A percentile compares a stretch with the other conserved stretches of the same genome.
phyloP scores from a whole-genome alignment of 2,113 vertebrate genomes.

The Oreochromis niloticus region DNA sequence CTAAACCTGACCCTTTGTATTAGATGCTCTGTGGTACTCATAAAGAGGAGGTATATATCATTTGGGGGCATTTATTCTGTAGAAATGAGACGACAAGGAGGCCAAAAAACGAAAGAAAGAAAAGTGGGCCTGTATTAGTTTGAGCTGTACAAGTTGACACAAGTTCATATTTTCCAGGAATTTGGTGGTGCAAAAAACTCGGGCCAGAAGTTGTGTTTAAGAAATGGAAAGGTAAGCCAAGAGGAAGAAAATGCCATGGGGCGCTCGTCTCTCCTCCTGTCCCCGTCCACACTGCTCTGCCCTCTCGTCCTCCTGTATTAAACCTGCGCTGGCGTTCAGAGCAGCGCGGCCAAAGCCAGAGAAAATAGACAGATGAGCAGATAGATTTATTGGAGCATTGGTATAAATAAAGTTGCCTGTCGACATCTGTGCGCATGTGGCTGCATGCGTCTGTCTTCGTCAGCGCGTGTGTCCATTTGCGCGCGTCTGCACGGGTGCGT shows the following conservation, averaged over 20 bases:
- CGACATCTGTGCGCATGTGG: conserved; percentile 57
- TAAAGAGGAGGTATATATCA: conserved; percentile 47
- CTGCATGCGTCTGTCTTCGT: conserved; percentile 47
- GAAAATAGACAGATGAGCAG: conserved; percentile 55
- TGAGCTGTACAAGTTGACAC: conserved; percentile 70
- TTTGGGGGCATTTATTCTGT: conserved; percentile 61
- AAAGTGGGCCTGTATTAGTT: conserved; percentile 56
- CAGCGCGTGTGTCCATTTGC: neutral
- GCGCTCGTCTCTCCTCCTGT: conserved; percentile 3
- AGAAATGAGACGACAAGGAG: conserved; percentile 14
- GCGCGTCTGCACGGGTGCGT: neutral
- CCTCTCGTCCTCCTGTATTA: neutral
- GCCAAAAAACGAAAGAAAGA: neutral
- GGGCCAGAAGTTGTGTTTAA: conserved; percentile 46
- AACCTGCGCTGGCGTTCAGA: conserved; percentile 9
- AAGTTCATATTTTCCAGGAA: conserved; percentile 76
- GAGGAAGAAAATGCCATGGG: conserved; percentile 42
- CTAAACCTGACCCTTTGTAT: neutral
- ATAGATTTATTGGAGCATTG: conserved; percentile 61
- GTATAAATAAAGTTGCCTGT: conserved; percentile 58
- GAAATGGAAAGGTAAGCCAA: conserved; percentile 37
- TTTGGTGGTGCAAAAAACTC: conserved; percentile 27
- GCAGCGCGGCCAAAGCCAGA: conserved; percentile 38
- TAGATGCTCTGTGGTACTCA: conserved; percentile 16
- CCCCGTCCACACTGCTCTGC: neutral